Conservation (phyloP, 2,113 vertebrate species). For the Saguinus midas region DNA sequence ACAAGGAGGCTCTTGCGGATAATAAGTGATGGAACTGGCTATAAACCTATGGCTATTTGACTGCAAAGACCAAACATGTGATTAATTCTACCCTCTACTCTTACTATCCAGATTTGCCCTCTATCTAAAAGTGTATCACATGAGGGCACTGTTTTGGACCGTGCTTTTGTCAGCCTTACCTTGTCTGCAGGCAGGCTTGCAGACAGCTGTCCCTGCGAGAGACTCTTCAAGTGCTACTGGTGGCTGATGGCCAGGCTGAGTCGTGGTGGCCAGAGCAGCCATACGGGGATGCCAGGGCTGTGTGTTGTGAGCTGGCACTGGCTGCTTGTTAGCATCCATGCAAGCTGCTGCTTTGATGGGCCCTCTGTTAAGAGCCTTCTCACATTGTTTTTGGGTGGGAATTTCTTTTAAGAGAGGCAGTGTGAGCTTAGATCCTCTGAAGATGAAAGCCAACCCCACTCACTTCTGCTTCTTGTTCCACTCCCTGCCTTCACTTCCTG, state of each 20-base stretch:
- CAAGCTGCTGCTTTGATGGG: neutral
- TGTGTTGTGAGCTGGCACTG: rapidly evolving
- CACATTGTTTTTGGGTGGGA: neutral
- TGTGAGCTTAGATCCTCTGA: neutral
- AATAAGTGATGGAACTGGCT: neutral
- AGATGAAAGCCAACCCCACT: neutral
- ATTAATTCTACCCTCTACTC: neutral
- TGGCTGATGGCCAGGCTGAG: neutral
- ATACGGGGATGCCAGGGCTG: neutral
- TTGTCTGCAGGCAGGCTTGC: neutral
- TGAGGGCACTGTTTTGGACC: too few species aligned
- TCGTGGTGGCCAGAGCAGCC: neutral
- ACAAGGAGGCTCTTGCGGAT: neutral
- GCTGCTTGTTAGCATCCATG: rapidly evolving
- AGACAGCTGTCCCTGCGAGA: neutral
- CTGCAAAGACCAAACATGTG: neutral
- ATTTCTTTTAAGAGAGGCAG: neutral
- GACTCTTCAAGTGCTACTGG: neutral
- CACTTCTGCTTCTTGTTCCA: neutral
- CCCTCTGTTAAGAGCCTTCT: neutral
- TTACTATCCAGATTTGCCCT: neutral
- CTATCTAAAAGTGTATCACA: neutral
- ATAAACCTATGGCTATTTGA: neutral
- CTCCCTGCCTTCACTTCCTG: neutral
- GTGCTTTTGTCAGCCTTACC: neutral